Base-by-base conservation (phyloP, 2,888 invertebrate species). In the Melanargia galathea region DNA sequence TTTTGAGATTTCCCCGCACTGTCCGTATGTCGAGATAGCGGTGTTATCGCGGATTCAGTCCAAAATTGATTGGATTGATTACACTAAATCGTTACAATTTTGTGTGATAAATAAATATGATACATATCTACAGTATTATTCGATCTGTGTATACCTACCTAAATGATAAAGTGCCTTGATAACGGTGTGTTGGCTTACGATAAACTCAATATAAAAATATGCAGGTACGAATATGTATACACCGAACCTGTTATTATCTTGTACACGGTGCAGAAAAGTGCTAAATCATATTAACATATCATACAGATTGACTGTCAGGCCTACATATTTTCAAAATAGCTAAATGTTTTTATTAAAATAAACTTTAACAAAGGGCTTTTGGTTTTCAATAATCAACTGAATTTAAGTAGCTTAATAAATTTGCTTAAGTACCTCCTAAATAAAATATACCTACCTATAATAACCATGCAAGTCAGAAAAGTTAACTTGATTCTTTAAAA, bases 31-130 rank as follows among this genome's bases (percentile, higher is more conserved):
- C 71, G 55, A 24, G 69, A 70, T 70, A 68, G 38, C 18, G 46
- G 16, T 16, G 16, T 78, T 84, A 87, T 86, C 84, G 70, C 67
- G 80, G 84, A 84, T 84, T 81, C 76, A 75, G 76, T 77, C 75
- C 75, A 76, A 82, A 83, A 84, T 86, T 86, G 86, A 87, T 87
- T 87, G 83, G 79, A 64, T 72, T 79, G 84, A 85, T 87, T 84
- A 83, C 73, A 67, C 60, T 61, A 71, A 72, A 72, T 69, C 69
- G 62, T 64, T 67, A 62, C 51, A 59, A 65, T 68, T 66, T 66
- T 33, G 62, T 56, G 55, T 58, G 63, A 70, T 69, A 70, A 67
- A 61, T 66, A 63, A 61, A 61, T 38, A 60, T 60, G 70, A 63
- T 65, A 62, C 59, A 68, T 60, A n/a, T n/a, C n/a, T n/a, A 62